A percentile compares a stretch with the other conserved stretches of the same genome.
phyloP scores from a whole-genome alignment of 2,113 vertebrate genomes.

The Elephantulus edwardii region DNA sequence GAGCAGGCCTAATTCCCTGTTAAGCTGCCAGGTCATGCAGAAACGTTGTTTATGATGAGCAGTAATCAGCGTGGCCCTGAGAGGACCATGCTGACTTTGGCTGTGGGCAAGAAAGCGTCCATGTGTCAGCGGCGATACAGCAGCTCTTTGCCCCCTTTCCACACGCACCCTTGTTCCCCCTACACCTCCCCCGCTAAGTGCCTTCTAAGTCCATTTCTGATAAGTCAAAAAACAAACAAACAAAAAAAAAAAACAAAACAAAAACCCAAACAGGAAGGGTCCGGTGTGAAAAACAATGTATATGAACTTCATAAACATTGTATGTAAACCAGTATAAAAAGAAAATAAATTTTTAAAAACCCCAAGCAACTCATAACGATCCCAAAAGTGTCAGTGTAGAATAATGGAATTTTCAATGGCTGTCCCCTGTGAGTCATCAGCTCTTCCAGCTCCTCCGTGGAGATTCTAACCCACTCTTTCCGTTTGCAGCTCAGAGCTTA shows the following conservation, averaged over 20 bases:
- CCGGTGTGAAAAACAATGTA: too few relatives aligned
- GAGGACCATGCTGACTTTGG: background rate
- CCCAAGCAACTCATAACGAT: background rate
- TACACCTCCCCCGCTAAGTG: too few relatives aligned
- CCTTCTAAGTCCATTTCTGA: background rate
- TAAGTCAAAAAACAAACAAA: too few relatives aligned
- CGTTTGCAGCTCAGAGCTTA: background rate
- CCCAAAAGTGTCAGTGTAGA: background rate
- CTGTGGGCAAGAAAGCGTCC: background rate
- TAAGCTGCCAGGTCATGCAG: background rate
- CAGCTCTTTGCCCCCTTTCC: background rate
- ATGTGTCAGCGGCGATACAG: background rate
- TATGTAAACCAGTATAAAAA: too few relatives aligned
- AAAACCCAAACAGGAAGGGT: too few relatives aligned
- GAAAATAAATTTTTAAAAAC: too few relatives aligned
- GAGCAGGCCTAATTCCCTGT: background rate
- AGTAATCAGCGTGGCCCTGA: background rate
- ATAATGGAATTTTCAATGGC: background rate
- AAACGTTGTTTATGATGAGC: conserved; percentile 6
- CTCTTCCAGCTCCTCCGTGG: background rate
- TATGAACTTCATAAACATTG: too few relatives aligned
- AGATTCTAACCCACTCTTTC: background rate
- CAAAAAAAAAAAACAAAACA: too few relatives aligned
- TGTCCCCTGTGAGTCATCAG: background rate
- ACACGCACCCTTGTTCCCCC: background rate